These are phyloP conservation scores for Capitella teleta DNA, from an alignment of 1,140 invertebrate genomes.

Conservation along the genomic window DNA sequence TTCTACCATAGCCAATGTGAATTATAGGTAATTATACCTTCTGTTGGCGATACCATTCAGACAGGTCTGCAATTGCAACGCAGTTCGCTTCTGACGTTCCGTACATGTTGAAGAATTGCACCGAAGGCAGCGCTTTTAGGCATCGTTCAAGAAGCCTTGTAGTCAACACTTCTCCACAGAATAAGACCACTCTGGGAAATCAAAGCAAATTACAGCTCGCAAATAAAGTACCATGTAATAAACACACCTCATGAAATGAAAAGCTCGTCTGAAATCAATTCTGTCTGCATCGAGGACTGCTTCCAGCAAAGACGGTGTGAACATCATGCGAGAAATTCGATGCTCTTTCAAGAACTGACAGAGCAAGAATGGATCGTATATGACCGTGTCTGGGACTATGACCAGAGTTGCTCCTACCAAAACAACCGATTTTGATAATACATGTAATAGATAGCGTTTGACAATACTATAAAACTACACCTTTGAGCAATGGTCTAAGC, in stretches of 20 bases:
- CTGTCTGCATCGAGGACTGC: conserved; percentile 32
- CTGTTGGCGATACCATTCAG: conserved; percentile 15
- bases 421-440: too few species aligned
- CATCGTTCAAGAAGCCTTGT: conserved; percentile 36
- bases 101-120: conserved; percentile 42
- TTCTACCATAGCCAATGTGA: too few species aligned
- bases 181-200: conserved; percentile 35
- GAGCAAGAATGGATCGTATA: conserved; percentile 39
- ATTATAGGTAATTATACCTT: too few species aligned
- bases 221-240: too few species aligned
- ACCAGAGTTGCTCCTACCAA: conserved; percentile 37
- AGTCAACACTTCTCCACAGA: conserved; percentile 45
- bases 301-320: conserved; percentile 43
- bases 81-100: conserved; percentile 43
- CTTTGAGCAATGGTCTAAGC: conserved; percentile 41
- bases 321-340: conserved; percentile 41
- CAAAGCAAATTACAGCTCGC: too few species aligned
- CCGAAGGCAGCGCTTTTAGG: conserved; percentile 33
- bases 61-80: conserved; percentile 38
- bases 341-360: conserved; percentile 32
- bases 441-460: too few species aligned
- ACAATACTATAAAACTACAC: too few species aligned
- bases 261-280: neutral
- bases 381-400: conserved; percentile 40
- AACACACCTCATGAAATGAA: conserved; percentile 27